Conservation (phyloP, 2,888 invertebrate species). For the Seira ritae region DNA sequence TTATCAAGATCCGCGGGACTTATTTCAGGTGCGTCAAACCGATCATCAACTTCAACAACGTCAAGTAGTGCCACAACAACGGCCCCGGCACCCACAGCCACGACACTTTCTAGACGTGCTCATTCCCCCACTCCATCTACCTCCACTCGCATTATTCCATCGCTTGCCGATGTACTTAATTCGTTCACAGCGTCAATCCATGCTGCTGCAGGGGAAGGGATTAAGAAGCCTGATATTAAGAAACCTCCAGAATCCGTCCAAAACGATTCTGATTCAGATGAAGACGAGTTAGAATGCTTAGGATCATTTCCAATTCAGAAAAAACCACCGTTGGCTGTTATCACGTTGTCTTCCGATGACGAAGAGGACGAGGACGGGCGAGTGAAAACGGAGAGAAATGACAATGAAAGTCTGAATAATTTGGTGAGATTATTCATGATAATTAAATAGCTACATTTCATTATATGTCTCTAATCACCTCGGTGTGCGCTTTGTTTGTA, state of each 20-base stretch:
- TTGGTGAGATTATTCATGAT: no score
- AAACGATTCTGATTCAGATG: conserved; percentile 6
- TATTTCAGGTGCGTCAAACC: not conserved
- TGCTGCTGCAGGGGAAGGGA: not conserved
- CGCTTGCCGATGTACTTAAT: not conserved
- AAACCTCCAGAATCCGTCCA: not conserved
- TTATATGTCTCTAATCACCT: no score
- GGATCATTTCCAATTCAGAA: conserved; percentile 71
- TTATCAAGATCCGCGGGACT: conserved; percentile 51
- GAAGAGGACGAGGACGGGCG: conserved; percentile 54
- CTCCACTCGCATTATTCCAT: not conserved
- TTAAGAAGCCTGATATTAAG: not conserved
- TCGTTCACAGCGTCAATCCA: not conserved
- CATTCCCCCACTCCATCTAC: not conserved
- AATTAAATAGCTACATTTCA: no score
- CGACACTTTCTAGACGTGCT: not conserved
- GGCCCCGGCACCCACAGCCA: not conserved
- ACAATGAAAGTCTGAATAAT: not conserved
- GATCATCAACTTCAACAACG: not conserved
- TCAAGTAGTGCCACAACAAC: not conserved
- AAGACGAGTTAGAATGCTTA: conserved; percentile 68
- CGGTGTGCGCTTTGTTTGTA: no score
- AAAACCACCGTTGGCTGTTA: conserved; percentile 71
- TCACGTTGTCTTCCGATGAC: conserved; percentile 70
- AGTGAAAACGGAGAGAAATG: conserved; percentile 33